These are phyloP conservation scores for Neuroterus valhalla DNA, from an alignment of 1,140 invertebrate species.

Conservation along the genomic window DNA sequence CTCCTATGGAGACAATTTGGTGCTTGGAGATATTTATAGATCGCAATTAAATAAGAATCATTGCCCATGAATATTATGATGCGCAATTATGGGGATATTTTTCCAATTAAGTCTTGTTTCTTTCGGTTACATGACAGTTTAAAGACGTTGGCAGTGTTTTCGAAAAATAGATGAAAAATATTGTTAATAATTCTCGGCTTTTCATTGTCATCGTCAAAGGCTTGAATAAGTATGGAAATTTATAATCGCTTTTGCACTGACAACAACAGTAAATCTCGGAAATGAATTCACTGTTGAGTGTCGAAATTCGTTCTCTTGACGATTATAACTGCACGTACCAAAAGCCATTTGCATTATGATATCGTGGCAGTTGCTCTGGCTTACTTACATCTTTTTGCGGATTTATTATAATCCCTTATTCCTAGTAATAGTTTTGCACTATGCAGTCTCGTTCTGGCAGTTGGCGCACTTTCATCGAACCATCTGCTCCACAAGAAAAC, in stretches of 20 bases:
- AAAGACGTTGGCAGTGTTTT: conserved; percentile 29
- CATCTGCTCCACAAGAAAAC: conserved; percentile 98
- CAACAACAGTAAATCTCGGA: neutral
- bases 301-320: conserved; percentile 9
- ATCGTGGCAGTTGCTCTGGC: conserved; percentile 52
- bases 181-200: conserved; percentile 26
- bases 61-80: neutral
- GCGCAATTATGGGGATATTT: neutral
- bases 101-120: conserved; percentile 14
- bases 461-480: conserved; percentile 97
- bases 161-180: conserved; percentile 21
- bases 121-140: neutral
- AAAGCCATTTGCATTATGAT: conserved; percentile 36
- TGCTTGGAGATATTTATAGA: neutral
- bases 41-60: neutral
- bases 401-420: conserved; percentile 48
- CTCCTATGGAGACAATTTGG: neutral
- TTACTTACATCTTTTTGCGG: conserved; percentile 54
- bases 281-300: neutral
- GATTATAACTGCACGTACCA: conserved; percentile 2
- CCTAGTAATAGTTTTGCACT: conserved; percentile 71
- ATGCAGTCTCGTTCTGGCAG: conserved; percentile 84
- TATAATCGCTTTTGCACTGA: conserved; percentile 8
- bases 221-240: neutral
- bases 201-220: conserved; percentile 30